Evolutionary conservation across 2,113 vertebrate species (phyloP).

Genomic region (Seriola aureovittata): DNA sequence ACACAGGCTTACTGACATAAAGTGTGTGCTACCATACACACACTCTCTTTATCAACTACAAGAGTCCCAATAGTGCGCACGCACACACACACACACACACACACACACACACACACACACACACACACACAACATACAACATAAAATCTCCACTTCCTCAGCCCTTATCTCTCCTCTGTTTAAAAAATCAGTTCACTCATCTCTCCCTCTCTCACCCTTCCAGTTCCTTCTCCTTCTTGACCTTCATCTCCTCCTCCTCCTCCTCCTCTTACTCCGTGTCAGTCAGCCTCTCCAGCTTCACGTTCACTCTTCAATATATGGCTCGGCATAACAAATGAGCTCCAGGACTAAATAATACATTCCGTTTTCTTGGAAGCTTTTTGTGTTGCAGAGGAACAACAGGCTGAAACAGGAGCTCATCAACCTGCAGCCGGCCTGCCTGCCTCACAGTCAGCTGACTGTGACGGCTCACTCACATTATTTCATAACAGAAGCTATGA

Average conservation of each 20-base stretch:
- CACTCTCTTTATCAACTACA: conserved; percentile 35
- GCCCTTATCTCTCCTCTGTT: conserved; percentile 51
- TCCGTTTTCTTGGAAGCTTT: conserved; percentile 51
- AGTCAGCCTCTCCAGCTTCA: conserved; percentile 46
- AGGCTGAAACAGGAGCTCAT: conserved; percentile 30
- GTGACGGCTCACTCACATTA: conserved; percentile 14
- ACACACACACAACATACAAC: not conserved
- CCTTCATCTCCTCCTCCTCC: conserved; percentile 53
- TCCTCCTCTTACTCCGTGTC: conserved; percentile 44
- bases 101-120: not conserved
- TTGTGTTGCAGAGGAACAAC: conserved; percentile 26
- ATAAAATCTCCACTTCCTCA: conserved; percentile 26
- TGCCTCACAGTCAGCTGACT: conserved; percentile 26
- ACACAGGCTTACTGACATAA: conserved; percentile 46
- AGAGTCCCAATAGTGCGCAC: not conserved
- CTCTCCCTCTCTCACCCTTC: conserved; percentile 34
- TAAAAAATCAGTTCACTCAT: conserved; percentile 53
- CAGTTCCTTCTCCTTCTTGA: conserved; percentile 55
- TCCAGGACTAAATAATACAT: conserved; percentile 61
- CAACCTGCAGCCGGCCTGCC: conserved; percentile 26
- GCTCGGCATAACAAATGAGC: conserved; percentile 64
- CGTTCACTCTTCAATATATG: conserved; percentile 61
- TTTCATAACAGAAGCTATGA: conserved; percentile 20
- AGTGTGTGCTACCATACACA: conserved; percentile 7
- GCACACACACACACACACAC: conserved; percentile 1